Percentiles rank a stretch among this genome's conserved stretches.
These are phyloP conservation scores for Phalangium opilio DNA, from an alignment of 2,888 invertebrate species.

Conservation along the genomic window DNA sequence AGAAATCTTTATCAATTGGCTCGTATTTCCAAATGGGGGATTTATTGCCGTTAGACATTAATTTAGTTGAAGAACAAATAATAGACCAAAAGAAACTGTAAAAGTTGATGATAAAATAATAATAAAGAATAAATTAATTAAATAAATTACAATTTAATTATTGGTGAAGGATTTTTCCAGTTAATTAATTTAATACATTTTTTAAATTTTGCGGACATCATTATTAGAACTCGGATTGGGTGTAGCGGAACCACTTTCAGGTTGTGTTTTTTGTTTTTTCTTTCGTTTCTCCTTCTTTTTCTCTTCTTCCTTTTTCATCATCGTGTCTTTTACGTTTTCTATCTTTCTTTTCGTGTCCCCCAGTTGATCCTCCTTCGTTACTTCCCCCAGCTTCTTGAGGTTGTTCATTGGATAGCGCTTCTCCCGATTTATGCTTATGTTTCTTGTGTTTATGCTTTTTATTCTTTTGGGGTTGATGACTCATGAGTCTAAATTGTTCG, in stretches of 20 bases:
- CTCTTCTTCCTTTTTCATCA: constrained; percentile 82
- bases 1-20: constrained; percentile 57
- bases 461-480: constrained; percentile 75
- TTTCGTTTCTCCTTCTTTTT: constrained; percentile 89
- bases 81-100: no score
- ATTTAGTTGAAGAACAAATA: no score
- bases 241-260: background rate
- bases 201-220: no score
- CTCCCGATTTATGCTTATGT: constrained; percentile 41
- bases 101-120: no score
- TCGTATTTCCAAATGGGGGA: constrained; percentile 63
- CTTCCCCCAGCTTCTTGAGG: constrained; percentile 10
- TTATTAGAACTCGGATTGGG: no score
- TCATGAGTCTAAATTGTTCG: constrained; percentile 85
- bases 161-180: no score
- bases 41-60: constrained; percentile 46
- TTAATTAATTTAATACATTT: no score
- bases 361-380: constrained; percentile 13
- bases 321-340: constrained; percentile 87
- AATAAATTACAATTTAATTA: no score
- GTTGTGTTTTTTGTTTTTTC: constrained; percentile 44
- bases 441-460: constrained; percentile 92
- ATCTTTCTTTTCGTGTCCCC: constrained; percentile 66
- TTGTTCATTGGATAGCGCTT: constrained; percentile 24
- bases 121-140: no score